Evolutionary conservation across 2,113 vertebrate genomes (phyloP), one percentile per base, ranked within the genome.

Genomic region (Origma solitaria): DNA sequence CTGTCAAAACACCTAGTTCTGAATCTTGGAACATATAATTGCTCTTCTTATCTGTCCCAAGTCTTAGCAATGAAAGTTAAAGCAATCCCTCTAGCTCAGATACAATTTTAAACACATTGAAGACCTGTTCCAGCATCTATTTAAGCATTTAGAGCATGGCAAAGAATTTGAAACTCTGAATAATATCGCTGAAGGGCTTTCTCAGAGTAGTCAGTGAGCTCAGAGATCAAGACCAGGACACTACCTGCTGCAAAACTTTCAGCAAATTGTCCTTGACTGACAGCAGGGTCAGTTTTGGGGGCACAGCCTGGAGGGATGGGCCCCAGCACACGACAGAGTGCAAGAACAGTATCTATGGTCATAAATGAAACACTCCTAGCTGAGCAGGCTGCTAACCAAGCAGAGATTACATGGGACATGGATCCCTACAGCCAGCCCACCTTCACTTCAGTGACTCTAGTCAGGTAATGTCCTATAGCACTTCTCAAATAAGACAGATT

Each of bases 1-100:
- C 45, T 85, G 38, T 91, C 87, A 95, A 68, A 87, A 91, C 50
- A 92, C n/a, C 86, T 60, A 72, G 51, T 69, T 92, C 89, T 92
- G 72, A 61, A 70, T 78, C 81, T 49, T 42, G 14, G 61, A 95
- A 92, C 20, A 31, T 31, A 14, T 77, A 91, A 75, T 86, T 88
- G 70, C 79, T 86, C 70, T 77, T 88, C 42, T 92, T 86, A 83
- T 35, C 42, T 86, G 64, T 15, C 30, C 44, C 50, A 73, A 78
- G 82, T 62, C 71, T 83, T 75, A 1, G 1, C 50, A 73, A 8
- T 27, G 23, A n/a, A 86, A 93, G 68, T 62, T 70, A 90, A 81
- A 88, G 64, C 75, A 90, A 90, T 42, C 38, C 37, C 38, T 93
- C 33, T 47, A 62, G 64, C 54, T 88, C 71, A 77, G 76, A 73